Percentiles rank a stretch among this genome's conserved stretches.
These are phyloP conservation scores for Sander lucioperca DNA, from an alignment of 2,113 vertebrate genomes.

Conservation along the genomic window DNA sequence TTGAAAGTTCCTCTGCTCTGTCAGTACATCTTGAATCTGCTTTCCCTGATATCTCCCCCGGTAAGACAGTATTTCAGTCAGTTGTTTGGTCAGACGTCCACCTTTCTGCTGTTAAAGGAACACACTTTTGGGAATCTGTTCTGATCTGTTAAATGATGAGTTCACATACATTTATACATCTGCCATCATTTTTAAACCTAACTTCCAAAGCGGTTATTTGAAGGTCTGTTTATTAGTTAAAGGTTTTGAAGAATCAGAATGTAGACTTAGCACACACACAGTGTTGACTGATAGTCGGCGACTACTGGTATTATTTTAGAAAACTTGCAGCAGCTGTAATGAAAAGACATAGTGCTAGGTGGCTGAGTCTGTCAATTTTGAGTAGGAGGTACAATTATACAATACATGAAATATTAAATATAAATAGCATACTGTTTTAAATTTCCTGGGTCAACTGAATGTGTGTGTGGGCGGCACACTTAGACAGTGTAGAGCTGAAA, in stretches of 20 bases:
- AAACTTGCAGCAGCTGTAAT: slow-evolving; percentile 44
- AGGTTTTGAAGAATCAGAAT: slow-evolving; percentile 14
- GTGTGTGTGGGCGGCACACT: slow-evolving; percentile 58
- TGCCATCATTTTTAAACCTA: not conserved
- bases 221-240: not conserved
- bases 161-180: not conserved
- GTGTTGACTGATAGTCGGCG: not conserved
- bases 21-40: slow-evolving; percentile 68
- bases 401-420: slow-evolving; percentile 63
- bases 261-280: not conserved
- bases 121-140: slow-evolving; percentile 31
- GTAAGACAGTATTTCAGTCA: slow-evolving; percentile 39
- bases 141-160: slow-evolving; percentile 22
- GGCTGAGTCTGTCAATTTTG: slow-evolving; percentile 52
- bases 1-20: slow-evolving; percentile 73
- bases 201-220: not conserved
- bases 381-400: slow-evolving; percentile 63
- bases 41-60: slow-evolving; percentile 46
- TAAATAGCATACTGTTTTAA: slow-evolving; percentile 65
- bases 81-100: slow-evolving; percentile 44
- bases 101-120: slow-evolving; percentile 29
- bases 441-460: slow-evolving; percentile 68
- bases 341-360: slow-evolving; percentile 30
- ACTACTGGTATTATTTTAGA: slow-evolving; percentile 22
- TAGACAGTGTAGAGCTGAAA: slow-evolving; percentile 51